These are phyloP conservation scores for Achroia grisella DNA, from an alignment of 1,140 invertebrate species.

Conservation along the genomic window DNA sequence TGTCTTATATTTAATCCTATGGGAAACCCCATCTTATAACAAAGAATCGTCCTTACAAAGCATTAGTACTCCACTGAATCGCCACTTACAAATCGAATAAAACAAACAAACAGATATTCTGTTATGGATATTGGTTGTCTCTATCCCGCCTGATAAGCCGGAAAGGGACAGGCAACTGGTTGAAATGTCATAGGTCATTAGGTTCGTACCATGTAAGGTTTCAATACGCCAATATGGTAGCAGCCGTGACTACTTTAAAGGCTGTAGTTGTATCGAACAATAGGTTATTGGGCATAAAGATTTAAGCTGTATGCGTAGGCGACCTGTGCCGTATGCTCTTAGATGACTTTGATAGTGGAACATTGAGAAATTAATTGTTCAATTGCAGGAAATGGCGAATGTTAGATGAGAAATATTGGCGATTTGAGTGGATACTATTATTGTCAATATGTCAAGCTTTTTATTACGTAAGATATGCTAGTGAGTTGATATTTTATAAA, in stretches of 20 bases:
- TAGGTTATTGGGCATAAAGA: conserved; percentile 39
- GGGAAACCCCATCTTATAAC: conserved; percentile 23
- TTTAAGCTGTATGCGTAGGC: conserved; percentile 54
- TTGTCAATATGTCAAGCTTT: no score
- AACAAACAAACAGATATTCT: conserved; percentile 66
- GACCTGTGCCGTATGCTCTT: conserved; percentile 28
- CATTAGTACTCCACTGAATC: no score
- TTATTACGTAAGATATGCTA: no score
- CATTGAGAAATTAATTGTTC: conserved; percentile 46
- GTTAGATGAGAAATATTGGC: no score
- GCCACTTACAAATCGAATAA: conserved; percentile 65
- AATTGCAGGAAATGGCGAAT: no score
- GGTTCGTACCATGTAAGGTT: conserved; percentile 58
- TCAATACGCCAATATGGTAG: conserved; percentile 70
- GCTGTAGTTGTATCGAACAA: conserved; percentile 41
- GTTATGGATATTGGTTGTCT: conserved; percentile 48
- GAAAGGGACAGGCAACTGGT: conserved; percentile 43
- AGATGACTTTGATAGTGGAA: conserved; percentile 53
- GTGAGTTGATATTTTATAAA: no score
- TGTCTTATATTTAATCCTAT: conserved; percentile 5
- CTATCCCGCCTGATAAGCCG: conserved; percentile 23
- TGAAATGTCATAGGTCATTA: conserved; percentile 71
- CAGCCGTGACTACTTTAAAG: conserved; percentile 53
- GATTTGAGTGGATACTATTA: no score
- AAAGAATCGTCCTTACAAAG: conserved; percentile 32